Conservation (phyloP, 1,140 invertebrate species). For the Zophobas morio region DNA sequence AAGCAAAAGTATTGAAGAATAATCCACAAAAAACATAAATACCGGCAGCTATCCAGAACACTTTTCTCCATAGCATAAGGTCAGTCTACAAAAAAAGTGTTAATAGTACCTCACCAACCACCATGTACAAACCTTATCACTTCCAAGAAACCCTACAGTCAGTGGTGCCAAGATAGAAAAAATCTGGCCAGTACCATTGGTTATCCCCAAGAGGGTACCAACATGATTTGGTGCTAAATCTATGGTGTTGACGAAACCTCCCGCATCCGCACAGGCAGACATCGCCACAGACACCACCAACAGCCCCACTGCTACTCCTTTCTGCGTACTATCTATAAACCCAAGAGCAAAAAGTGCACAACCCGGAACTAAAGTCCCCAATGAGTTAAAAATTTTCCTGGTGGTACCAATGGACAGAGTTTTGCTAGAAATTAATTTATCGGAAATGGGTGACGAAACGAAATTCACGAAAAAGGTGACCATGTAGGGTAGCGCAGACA, state of each 20-base stretch:
- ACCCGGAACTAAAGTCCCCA: slow-evolving; percentile 74
- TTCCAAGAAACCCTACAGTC: slow-evolving; percentile 74
- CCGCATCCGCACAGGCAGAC: slow-evolving; percentile 82
- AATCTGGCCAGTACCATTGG: slow-evolving; percentile 82
- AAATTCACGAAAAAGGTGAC: slow-evolving; percentile 62
- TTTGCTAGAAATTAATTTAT: slow-evolving; percentile 72
- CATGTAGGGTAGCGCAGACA: slow-evolving; percentile 1
- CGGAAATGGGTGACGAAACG: slow-evolving; percentile 74
- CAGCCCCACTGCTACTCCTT: slow-evolving; percentile 71
- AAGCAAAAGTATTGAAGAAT: slow-evolving; percentile 71
- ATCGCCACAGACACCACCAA: slow-evolving; percentile 80
- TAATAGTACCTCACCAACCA: background rate
- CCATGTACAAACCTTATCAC: slow-evolving; percentile 70
- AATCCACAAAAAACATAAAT: slow-evolving; percentile 71
- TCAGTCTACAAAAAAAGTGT: slow-evolving; percentile 65
- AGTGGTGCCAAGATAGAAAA: slow-evolving; percentile 82
- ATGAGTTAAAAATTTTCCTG: slow-evolving; percentile 37
- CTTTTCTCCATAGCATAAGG: slow-evolving; percentile 72
- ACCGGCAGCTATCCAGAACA: slow-evolving; percentile 72
- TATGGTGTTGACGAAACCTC: slow-evolving; percentile 79
- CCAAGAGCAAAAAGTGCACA: slow-evolving; percentile 74
- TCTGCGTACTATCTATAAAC: slow-evolving; percentile 71
- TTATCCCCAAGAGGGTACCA: slow-evolving; percentile 83
- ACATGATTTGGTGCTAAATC: slow-evolving; percentile 82
- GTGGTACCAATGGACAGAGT: slow-evolving; percentile 68